Base-by-base conservation (phyloP, 1,140 invertebrate species). In the Oreohelix idahoensis region DNA sequence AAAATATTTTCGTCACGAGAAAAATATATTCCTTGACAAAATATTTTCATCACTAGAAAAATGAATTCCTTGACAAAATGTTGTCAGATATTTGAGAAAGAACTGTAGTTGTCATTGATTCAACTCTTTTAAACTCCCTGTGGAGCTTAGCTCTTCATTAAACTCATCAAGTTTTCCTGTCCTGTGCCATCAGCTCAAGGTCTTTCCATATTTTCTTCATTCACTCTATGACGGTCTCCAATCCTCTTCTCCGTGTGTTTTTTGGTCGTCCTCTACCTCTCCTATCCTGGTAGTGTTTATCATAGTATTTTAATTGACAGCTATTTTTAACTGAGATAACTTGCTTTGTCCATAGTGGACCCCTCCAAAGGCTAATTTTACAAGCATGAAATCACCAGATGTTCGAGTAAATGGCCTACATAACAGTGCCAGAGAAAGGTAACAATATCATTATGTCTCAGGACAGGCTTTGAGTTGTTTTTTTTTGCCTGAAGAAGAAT, bases 361-460 rank as follows among this genome's bases (percentile, higher is more conserved):
- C 49, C 1, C 11, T 26, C 45, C 42, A 77, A 36, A 49, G 26
- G 1, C 20, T 51, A 36, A 45, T 77, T 63, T 36, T 63, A 29
- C 17, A 39, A 15, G 35, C 5, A 38, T 63, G 2, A 35, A 51
- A 38, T 63, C 32, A 1, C 10, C 38, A 63, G 36, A 63, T 66
- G n/a, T 38, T 20, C 38, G 76, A 26, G 32, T 66, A n/a, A 26
- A n/a, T 77, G 45, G 66, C 51, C 79, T 49, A 45, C 63, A 66
- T 17, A 45, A 63, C 66, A 71, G 39, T 35, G 17, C 79, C 32
- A 35, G 32, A 29, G 71, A 71, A 26, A 42, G 69, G 66, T 80
- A 45, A 35, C 26, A 58, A n/a, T 20, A n/a, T 20, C 26, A 11
- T 23, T 58, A 4, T 58, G 23, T 58, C 15, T n/a, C n/a, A n/a